phyloP scores from a whole-genome alignment of 2,797 vertebrate genomes.

The Sternotherus odoratus region DNA sequence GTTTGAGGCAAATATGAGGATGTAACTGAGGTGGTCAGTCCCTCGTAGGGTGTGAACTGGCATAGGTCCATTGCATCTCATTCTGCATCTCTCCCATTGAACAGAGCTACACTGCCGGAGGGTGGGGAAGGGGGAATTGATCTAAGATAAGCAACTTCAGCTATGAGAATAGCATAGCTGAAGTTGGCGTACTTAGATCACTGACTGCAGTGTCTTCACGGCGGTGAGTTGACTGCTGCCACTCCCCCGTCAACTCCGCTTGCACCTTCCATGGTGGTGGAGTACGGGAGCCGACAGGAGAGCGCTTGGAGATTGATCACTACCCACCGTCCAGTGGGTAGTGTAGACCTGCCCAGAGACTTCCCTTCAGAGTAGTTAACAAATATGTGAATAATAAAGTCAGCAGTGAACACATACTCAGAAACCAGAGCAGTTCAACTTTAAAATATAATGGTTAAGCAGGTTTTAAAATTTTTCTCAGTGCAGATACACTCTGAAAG shows the following conservation, averaged over 20 bases:
- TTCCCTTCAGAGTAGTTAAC: background rate
- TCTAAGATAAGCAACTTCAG: too few species aligned
- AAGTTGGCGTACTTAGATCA: too few species aligned
- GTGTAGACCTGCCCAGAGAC: background rate
- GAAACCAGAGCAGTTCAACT: accelerated
- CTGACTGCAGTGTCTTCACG: too few species aligned
- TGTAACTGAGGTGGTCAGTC: background rate
- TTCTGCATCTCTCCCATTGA: background rate
- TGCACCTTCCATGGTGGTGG: too few species aligned
- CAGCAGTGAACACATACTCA: background rate
- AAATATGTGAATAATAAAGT: background rate
- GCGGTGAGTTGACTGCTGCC: too few species aligned
- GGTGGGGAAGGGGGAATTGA: too few species aligned
- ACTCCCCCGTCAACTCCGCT: too few species aligned
- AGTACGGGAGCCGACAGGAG: too few species aligned
- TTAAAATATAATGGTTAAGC: background rate
- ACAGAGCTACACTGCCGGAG: background rate
- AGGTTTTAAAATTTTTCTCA: background rate
- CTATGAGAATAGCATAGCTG: too few species aligned
- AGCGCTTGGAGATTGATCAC: too few species aligned
- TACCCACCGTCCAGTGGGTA: too few species aligned
- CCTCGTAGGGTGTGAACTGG: background rate
- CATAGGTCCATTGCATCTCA: background rate
- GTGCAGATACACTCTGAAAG: background rate
- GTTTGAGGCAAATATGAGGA: background rate